Conservation (phyloP, 2,888 invertebrate species). For the Pristionchus japonicus region DNA sequence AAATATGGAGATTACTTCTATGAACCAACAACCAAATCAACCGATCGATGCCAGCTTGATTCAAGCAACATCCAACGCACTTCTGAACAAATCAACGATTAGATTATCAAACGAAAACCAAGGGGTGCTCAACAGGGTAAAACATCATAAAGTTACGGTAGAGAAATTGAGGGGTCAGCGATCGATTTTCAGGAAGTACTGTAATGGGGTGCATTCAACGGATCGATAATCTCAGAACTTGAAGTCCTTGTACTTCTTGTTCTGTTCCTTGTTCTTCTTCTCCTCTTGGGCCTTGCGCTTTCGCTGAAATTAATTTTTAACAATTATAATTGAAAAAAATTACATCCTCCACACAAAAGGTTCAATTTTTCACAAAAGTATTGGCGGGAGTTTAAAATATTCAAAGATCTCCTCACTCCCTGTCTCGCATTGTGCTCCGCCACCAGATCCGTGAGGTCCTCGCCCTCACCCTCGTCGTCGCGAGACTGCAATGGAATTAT, state of each 20-base stretch:
- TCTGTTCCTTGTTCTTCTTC: constrained; percentile 65
- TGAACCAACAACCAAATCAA: constrained; percentile 22
- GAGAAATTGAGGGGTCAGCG: background rate
- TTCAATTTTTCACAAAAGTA: constrained; percentile 7
- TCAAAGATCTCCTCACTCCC: constrained; percentile 81
- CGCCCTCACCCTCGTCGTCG: constrained; percentile 79
- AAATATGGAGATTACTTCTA: background rate
- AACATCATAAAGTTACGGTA: constrained; percentile 23
- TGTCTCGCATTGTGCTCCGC: constrained; percentile 97
- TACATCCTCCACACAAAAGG: background rate
- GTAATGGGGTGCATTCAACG: background rate
- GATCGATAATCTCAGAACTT: constrained; percentile 64
- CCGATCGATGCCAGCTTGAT: background rate
- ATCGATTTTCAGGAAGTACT: background rate
- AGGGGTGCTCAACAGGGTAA: constrained; percentile 4
- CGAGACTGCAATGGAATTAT: background rate
- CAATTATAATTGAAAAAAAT: background rate
- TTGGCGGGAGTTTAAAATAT: constrained; percentile 11
- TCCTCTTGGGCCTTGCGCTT: constrained; percentile 73
- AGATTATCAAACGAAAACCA: background rate
- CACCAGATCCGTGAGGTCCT: constrained; percentile 97
- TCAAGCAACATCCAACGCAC: background rate
- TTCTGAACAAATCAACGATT: background rate
- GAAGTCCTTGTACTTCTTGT: constrained; percentile 75
- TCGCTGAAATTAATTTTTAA: constrained; percentile 63